phyloP scores from a whole-genome alignment of 2,113 vertebrate species.

The Muscicapa adusta region DNA sequence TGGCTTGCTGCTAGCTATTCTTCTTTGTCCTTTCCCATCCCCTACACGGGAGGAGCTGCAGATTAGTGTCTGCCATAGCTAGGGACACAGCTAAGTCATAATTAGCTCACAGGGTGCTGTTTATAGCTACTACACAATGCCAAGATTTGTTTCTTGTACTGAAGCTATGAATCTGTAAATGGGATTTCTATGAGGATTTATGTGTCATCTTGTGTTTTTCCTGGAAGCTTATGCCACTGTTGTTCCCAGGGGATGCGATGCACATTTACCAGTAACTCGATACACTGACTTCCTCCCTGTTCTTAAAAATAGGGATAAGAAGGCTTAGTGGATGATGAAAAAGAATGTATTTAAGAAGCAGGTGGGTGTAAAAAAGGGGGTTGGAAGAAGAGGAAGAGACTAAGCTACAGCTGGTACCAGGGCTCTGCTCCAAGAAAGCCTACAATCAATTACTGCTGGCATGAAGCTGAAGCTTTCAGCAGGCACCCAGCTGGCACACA shows the following conservation, averaged over 20 bases:
- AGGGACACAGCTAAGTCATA: slow-evolving; percentile 37
- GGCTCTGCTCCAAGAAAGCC: slow-evolving; percentile 54
- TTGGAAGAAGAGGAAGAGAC: slow-evolving; percentile 26
- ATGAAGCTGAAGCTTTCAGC: slow-evolving; percentile 25
- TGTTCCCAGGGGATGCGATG: neutral
- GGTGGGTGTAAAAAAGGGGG: slow-evolving; percentile 32
- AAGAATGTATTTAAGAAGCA: slow-evolving; percentile 51
- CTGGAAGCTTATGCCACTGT: slow-evolving; percentile 53
- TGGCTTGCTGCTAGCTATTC: neutral
- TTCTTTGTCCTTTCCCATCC: neutral
- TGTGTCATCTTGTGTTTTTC: slow-evolving; percentile 58
- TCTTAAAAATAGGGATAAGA: slow-evolving; percentile 45
- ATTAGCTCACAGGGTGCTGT: slow-evolving; percentile 54
- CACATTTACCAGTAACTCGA: slow-evolving; percentile 36
- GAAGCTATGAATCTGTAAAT: slow-evolving; percentile 59
- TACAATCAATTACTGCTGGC: slow-evolving; percentile 36
- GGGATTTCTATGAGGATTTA: slow-evolving; percentile 65
- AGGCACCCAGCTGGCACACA: slow-evolving; percentile 25
- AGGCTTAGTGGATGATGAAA: slow-evolving; percentile 27
- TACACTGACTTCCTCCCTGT: neutral
- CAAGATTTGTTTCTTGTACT: slow-evolving; percentile 55
- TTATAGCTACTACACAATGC: slow-evolving; percentile 55
- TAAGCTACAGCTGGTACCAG: slow-evolving; percentile 49
- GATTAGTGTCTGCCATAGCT: slow-evolving; percentile 16
- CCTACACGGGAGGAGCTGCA: neutral